phyloP scores from a whole-genome alignment of 2,888 invertebrate genomes.

The Neelides folsomi region DNA sequence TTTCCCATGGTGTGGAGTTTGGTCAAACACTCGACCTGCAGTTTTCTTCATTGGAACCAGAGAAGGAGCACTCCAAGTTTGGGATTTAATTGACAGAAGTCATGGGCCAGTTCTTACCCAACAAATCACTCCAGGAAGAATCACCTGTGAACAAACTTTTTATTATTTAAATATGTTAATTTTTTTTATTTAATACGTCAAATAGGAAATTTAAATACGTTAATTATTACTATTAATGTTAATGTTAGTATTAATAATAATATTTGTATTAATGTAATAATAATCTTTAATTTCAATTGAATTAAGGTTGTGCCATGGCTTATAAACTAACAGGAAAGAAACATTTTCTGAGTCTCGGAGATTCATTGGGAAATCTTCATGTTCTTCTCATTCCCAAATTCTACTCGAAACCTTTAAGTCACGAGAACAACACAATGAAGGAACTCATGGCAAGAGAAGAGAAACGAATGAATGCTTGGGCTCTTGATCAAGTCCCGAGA shows the following conservation, averaged over 20 bases:
- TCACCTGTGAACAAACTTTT: conserved; percentile 51
- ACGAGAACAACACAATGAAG: conserved; percentile 20
- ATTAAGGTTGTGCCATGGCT: background rate
- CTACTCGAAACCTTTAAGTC: conserved; percentile 19
- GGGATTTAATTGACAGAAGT: conserved; percentile 60
- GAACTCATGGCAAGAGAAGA: conserved; percentile 30
- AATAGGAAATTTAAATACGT: too few relatives aligned
- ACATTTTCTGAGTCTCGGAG: conserved; percentile 25
- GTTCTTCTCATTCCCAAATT: conserved; percentile 24
- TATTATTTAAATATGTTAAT: too few relatives aligned
- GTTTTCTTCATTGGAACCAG: conserved; percentile 55
- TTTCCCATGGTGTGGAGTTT: conserved; percentile 40
- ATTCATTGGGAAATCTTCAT: conserved; percentile 23
- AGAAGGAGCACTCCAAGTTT: conserved; percentile 65
- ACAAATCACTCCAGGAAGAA: conserved; percentile 51
- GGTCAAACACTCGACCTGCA: conserved; percentile 63
- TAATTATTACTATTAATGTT: too few relatives aligned
- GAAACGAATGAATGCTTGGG: conserved; percentile 19
- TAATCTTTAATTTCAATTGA: too few relatives aligned
- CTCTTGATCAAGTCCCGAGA: conserved; percentile 13
- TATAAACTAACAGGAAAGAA: conserved; percentile 19
- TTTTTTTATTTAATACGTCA: too few relatives aligned
- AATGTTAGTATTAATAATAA: too few relatives aligned
- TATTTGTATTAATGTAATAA: too few relatives aligned
- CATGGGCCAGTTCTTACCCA: conserved; percentile 55